Percentiles rank a stretch among this genome's conserved stretches.
phyloP scores from a whole-genome alignment of 2,113 vertebrate species.

The Amia ocellicauda region DNA sequence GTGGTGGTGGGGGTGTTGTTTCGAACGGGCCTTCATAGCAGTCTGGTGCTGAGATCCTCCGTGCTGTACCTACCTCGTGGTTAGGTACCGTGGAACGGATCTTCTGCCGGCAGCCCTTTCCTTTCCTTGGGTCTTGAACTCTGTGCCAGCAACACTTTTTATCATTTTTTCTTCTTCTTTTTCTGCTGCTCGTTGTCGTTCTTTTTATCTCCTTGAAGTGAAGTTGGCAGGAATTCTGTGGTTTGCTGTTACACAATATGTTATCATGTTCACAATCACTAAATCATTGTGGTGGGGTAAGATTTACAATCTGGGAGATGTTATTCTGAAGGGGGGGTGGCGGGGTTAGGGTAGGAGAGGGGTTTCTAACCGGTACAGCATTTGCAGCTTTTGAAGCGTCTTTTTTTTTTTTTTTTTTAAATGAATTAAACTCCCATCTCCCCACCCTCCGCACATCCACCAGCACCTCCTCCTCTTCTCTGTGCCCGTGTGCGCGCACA shows the following conservation, averaged over 20 bases:
- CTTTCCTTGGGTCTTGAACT: background rate
- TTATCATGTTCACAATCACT: constrained; percentile 87
- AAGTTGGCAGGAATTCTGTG: constrained; percentile 79
- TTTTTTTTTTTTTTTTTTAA: constrained; percentile 3
- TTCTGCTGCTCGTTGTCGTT: constrained; percentile 35
- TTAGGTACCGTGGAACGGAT: background rate
- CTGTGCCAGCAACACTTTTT: constrained; percentile 57
- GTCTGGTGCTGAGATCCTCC: constrained; percentile 36
- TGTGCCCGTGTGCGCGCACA: background rate
- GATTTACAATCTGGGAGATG: constrained; percentile 76
- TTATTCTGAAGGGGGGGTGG: constrained; percentile 31
- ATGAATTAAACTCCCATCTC: constrained; percentile 2
- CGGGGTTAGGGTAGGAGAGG: background rate
- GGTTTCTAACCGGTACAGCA: background rate
- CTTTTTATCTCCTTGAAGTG: constrained; percentile 70
- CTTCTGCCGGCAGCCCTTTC: background rate
- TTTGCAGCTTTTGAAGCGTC: background rate
- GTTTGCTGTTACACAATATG: constrained; percentile 88
- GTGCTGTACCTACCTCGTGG: constrained; percentile 36
- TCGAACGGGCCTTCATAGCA: constrained; percentile 27
- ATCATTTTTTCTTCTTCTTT: constrained; percentile 38
- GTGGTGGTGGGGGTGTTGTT: constrained; percentile 30
- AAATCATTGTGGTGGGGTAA: constrained; percentile 83
- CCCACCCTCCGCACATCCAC: background rate
- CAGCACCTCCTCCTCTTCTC: background rate